Percentiles rank a stretch among this genome's conserved stretches.
Evolutionary conservation across 2,888 invertebrate species (phyloP).

Genomic region (Nomada ferruginata): DNA sequence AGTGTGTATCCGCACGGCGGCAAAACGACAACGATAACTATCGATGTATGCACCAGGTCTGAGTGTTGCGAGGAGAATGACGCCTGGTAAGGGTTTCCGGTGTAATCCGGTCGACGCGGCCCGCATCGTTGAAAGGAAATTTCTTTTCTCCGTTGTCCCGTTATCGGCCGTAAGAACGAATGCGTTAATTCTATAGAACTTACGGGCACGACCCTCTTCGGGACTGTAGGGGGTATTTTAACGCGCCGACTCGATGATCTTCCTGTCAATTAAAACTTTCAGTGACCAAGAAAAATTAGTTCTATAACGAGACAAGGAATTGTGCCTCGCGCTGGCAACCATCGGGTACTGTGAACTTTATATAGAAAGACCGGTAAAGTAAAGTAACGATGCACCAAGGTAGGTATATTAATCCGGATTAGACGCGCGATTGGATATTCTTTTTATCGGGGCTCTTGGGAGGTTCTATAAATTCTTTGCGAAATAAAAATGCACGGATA

Average conservation of each 20-base stretch:
- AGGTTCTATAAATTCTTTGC: conserved; percentile 13
- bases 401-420: conserved; percentile 4
- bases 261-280: conserved; percentile 51
- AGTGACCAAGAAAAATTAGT: conserved; percentile 34
- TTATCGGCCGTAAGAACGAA: conserved; percentile 12
- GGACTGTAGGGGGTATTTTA: not conserved
- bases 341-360: conserved; percentile 2
- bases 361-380: not conserved
- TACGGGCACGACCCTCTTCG: conserved; percentile 15
- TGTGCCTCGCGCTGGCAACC: conserved; percentile 14
- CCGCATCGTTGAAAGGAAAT: conserved; percentile 6
- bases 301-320: conserved; percentile 15
- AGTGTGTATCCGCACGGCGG: not conserved
- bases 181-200: conserved; percentile 21
- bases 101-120: conserved; percentile 15
- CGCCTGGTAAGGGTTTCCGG: conserved; percentile 19
- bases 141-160: conserved; percentile 14
- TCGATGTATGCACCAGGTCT: conserved; percentile 26
- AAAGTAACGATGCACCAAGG: not conserved
- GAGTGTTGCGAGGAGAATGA: conserved; percentile 22
- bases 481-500: not conserved
- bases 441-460: not conserved
- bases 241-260: conserved; percentile 14
- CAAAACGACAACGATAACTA: conserved; percentile 32
- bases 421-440: conserved; percentile 2